These are phyloP conservation scores for Etheostoma cragini DNA, from an alignment of 2,113 vertebrate genomes.

Conservation along the genomic window DNA sequence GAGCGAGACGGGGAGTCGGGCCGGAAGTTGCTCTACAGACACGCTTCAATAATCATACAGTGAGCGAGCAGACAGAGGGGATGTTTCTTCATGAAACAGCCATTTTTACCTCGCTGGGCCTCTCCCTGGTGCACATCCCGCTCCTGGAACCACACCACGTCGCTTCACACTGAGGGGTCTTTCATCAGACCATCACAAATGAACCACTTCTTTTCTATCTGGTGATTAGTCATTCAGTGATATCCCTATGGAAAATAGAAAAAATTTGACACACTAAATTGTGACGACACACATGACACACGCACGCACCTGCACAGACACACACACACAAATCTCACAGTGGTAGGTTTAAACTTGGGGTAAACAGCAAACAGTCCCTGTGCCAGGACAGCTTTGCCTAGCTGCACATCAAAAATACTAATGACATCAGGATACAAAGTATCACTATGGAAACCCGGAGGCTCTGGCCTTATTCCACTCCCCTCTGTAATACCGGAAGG, in stretches of 20 bases:
- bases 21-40: conserved; percentile 53
- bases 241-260: conserved; percentile 18
- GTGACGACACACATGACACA: conserved; percentile 29
- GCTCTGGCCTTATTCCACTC: conserved; percentile 47
- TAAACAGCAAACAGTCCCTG: conserved; percentile 71
- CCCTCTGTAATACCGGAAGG: conserved; percentile 63
- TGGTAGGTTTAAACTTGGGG: conserved; percentile 62
- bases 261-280: background rate
- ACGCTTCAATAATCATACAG: conserved; percentile 61
- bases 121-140: conserved; percentile 25
- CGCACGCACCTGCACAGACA: conserved; percentile 18
- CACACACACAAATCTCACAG: conserved; percentile 6
- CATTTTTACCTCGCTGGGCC: conserved; percentile 28
- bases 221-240: conserved; percentile 17
- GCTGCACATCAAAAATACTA: conserved; percentile 79
- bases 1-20: background rate
- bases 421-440: conserved; percentile 80
- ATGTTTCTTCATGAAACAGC: conserved; percentile 44
- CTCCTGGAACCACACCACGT: conserved; percentile 10
- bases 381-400: conserved; percentile 71
- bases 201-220: conserved; percentile 9
- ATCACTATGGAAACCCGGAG: conserved; percentile 77
- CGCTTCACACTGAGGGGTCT: conserved; percentile 23
- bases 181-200: conserved; percentile 24
- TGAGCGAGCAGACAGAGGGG: conserved; percentile 43